Conservation (phyloP, 1,140 invertebrate genomes). For the Paralvinella palmiformis region DNA sequence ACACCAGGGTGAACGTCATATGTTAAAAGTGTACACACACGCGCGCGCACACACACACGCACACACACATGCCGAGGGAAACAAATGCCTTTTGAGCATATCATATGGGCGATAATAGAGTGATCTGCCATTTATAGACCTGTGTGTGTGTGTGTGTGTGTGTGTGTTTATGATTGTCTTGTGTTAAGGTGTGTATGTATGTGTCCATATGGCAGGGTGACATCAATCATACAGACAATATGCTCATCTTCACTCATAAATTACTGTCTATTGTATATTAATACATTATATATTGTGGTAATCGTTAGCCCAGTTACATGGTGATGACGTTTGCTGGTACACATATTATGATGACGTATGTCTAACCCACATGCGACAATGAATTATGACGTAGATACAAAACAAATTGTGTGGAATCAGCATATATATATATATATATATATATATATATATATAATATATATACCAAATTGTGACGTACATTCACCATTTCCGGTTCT, state of each 20-base stretch:
- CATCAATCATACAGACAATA: not conserved
- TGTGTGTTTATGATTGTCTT: not conserved
- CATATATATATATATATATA: no score
- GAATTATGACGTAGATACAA: no score
- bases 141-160: not conserved
- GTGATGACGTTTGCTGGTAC: not conserved
- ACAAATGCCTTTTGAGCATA: not conserved
- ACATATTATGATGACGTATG: not conserved
- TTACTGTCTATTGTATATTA: not conserved
- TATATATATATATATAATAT: no score
- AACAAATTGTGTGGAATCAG: no score
- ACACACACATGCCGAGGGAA: conserved; percentile 1
- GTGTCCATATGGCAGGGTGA: not conserved
- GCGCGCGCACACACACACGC: conserved; percentile 6
- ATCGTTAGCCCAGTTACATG: not conserved
- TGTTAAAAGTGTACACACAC: not conserved
- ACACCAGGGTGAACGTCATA: not conserved
- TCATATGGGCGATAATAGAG: not conserved
- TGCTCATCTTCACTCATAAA: not conserved
- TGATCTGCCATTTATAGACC: not conserved
- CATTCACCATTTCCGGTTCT: no score
- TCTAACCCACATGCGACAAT: not conserved
- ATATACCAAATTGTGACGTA: no score
- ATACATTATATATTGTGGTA: not conserved
- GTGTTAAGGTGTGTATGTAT: not conserved